Base-by-base conservation (phyloP, 1,140 invertebrate genomes). In the Megathymus violae region DNA sequence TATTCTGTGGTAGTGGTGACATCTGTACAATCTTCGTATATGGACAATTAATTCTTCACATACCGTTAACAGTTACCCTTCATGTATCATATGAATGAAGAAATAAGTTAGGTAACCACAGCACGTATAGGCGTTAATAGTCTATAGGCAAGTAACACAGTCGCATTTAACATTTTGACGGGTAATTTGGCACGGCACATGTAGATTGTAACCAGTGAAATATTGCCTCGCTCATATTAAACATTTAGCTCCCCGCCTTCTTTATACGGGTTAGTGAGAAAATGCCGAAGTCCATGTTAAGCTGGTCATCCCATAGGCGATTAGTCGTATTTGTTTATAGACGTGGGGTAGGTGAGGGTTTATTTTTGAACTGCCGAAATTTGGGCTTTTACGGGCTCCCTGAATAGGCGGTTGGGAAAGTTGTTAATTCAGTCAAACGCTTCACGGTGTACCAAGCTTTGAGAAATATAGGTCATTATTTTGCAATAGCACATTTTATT, bases 81-180 rank as follows among this genome's bases (percentile, higher is more conserved):
- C 19, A 22, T 22, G 19, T 3, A 22, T 5, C 2, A 25, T 40
- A 43, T 56, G 52, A 52, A 52, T 52, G 48, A 54, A 34, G 11
- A 46, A 63, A 51, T 46, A 22, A 11, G 27, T 63, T 22, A 51
- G 47, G 48, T 50, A 31, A 22, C 47, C 61, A 19, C 22, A 60
- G 59, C 61, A 64, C 60, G 65, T 67, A 66, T 44, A 54, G n/a
- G 19, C 46, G 19, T 64, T 64, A 44, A 64, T 64, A 67, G 47
- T 58, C 44, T 63, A 64, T 68, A 67, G 52, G 13, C 38, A 22
- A 74, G 66, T 67, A 69, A 74, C 66, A 74, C 52, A 76, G 63
- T 69, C 75, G 67, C 76, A 81, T 81, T 75, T 75, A 81, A 63
- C 76, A 77, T 79, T 79, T 81, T 81, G 79, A 79, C 74, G 79